Percentiles rank a stretch among this genome's conserved stretches.
phyloP scores from a whole-genome alignment of 2,113 vertebrate genomes.

The Hucho hucho region DNA sequence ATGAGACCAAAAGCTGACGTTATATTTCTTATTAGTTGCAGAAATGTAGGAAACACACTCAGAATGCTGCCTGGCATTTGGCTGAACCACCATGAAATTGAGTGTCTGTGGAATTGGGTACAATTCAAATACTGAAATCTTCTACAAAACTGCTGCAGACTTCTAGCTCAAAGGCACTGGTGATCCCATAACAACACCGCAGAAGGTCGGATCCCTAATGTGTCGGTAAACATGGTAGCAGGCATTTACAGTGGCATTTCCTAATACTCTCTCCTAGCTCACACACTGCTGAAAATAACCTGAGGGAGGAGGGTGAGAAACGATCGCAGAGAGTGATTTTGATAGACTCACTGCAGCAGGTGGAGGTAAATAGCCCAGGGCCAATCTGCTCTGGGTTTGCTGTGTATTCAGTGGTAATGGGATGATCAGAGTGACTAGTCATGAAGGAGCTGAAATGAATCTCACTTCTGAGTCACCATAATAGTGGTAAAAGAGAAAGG shows the following conservation, averaged over 20 bases:
- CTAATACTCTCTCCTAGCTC: conserved; percentile 3
- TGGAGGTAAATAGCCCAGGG: conserved; percentile 9
- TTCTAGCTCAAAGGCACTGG: conserved; percentile 62
- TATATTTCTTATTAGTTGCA: not conserved
- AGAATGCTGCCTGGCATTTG: not conserved
- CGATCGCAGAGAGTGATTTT: not conserved
- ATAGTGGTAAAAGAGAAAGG: not conserved
- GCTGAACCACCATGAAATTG: not conserved
- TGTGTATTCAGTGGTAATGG: not conserved
- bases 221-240: conserved; percentile 29
- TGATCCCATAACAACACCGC: conserved; percentile 33
- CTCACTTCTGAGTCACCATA: not conserved
- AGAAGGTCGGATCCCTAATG: conserved; percentile 26
- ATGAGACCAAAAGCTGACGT: not conserved
- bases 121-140: not conserved
- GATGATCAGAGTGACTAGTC: not conserved
- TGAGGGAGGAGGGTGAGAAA: not conserved
- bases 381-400: not conserved
- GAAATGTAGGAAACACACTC: not conserved
- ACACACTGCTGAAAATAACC: not conserved
- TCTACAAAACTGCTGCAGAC: conserved; percentile 2
- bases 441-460: not conserved
- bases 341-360: conserved; percentile 4
- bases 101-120: not conserved
- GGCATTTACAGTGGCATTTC: conserved; percentile 16